These are phyloP conservation scores for Dilophus febrilis DNA, from an alignment of 2,888 invertebrate genomes.

Conservation along the genomic window DNA sequence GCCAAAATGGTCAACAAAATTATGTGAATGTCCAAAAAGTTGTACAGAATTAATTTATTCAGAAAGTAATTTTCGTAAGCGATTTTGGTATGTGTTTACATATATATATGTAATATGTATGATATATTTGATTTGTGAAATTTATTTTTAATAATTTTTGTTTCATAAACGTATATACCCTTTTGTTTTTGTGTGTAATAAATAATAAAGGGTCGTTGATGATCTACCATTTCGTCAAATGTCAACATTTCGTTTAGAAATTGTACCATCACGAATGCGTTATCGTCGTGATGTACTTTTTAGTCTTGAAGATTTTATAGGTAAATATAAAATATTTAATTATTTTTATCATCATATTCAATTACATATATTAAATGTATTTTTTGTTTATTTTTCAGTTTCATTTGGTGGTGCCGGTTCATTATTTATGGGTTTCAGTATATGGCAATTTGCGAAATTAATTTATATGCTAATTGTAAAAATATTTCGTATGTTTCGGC, in stretches of 20 bases:
- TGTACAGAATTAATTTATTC: constrained; percentile 16
- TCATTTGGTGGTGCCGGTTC: constrained; percentile 37
- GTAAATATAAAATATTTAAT: constrained; percentile 22
- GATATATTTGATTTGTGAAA: too few relatives aligned
- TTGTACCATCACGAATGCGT: constrained; percentile 35
- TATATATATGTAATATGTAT: too few relatives aligned
- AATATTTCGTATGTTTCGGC: too few relatives aligned
- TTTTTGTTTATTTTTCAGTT: constrained; percentile 28
- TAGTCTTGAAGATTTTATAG: constrained; percentile 38
- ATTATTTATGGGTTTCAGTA: constrained; percentile 34
- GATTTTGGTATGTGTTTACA: background rate
- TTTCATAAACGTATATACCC: too few relatives aligned
- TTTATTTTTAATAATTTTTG: too few relatives aligned
- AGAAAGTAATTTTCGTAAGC: background rate
- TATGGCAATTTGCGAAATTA: constrained; percentile 30
- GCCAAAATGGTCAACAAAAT: constrained; percentile 25
- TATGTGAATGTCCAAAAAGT: constrained; percentile 25
- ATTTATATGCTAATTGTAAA: constrained; percentile 11
- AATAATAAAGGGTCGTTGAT: background rate
- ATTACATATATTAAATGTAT: background rate
- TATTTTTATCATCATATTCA: background rate
- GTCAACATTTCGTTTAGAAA: constrained; percentile 35
- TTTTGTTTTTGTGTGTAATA: too few relatives aligned
- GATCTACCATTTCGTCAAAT: constrained; percentile 14
- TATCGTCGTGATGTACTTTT: constrained; percentile 37